These are phyloP conservation scores for Pilophorus perplexus DNA, from an alignment of 2,888 invertebrate genomes.

Conservation along the genomic window DNA sequence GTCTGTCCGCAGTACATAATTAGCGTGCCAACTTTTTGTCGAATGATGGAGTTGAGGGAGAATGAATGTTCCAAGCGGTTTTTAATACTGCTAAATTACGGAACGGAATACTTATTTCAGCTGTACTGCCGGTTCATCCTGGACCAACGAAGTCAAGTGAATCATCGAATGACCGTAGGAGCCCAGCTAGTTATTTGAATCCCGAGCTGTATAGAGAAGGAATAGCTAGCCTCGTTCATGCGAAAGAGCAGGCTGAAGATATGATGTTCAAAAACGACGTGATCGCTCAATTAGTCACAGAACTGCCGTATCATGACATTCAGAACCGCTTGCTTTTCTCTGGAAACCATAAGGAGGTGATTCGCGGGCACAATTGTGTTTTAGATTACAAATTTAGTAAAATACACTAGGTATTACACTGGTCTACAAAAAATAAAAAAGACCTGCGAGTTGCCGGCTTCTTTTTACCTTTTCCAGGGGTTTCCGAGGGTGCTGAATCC, in stretches of 20 bases:
- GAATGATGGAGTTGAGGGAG: too few relatives aligned
- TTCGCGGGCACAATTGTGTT: too few relatives aligned
- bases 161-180: not conserved
- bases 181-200: not conserved
- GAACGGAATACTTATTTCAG: not conserved
- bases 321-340: conserved; percentile 10
- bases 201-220: conserved; percentile 7
- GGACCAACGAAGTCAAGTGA: not conserved
- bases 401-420: too few relatives aligned
- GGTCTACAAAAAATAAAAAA: too few relatives aligned
- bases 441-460: too few relatives aligned
- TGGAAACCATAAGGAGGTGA: conserved; percentile 9
- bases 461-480: too few relatives aligned
- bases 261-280: conserved; percentile 5
- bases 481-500: too few relatives aligned
- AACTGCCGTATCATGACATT: not conserved
- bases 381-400: too few relatives aligned
- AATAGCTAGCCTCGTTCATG: not conserved
- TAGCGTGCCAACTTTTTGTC: too few relatives aligned
- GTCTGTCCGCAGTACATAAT: too few relatives aligned
- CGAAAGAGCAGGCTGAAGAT: conserved; percentile 4
- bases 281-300: conserved; percentile 1
- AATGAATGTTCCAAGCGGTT: too few relatives aligned
- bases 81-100: not conserved
- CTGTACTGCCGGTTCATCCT: not conserved